Evolutionary conservation across 2,113 vertebrate genomes (phyloP), one percentile per base, ranked within the genome.

Genomic region (Todiramphus chloris): DNA sequence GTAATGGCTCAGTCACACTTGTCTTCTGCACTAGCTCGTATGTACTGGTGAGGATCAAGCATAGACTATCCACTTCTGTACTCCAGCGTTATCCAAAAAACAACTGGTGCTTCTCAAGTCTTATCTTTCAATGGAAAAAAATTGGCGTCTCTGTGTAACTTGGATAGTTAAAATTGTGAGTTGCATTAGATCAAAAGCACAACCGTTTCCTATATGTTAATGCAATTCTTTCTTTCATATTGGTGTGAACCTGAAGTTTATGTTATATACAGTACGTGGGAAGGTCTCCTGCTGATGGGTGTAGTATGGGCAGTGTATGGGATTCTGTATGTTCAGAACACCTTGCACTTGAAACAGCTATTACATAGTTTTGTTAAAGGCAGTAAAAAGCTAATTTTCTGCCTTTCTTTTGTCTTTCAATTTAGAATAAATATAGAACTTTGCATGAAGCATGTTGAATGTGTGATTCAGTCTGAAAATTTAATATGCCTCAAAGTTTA

Each of bases 131-230:
- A 59, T 95, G 92, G 94, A 95, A 95, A 94, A 96, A 96, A 91
- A 89, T 79, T 92, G 83, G 51, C 56, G 46, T 94, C 90, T 96
- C 89, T 96, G 89, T 95, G 89, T 97, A 90, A 94, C 93, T 96
- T 93, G 93, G 94, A 94, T 95, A 95, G 94, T 94, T 96, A 94
- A 94, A 96, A 94, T 96, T 94, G 93, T 97, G 91, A 96, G 88
- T 96, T 95, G 19, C 76, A 70, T 94, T 95, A 92, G 96, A 96
- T 95, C 94, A 94, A 95, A 92, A 95, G 77, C 95, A 93, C 91
- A 93, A 94, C 91, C 80, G 59, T 95, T 96, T 97, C 77, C 53
- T 94, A 53, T 83, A 91, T 94, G 89, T 97, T 87, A 90, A 89
- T 84, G 81, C 69, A 94, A 50, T 96, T 95, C 83, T 85, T 96